Base-by-base conservation (phyloP, 30 jellyfish, hydroid and myxozoan genomes). In the Pseudorhiza aurosa region DNA sequence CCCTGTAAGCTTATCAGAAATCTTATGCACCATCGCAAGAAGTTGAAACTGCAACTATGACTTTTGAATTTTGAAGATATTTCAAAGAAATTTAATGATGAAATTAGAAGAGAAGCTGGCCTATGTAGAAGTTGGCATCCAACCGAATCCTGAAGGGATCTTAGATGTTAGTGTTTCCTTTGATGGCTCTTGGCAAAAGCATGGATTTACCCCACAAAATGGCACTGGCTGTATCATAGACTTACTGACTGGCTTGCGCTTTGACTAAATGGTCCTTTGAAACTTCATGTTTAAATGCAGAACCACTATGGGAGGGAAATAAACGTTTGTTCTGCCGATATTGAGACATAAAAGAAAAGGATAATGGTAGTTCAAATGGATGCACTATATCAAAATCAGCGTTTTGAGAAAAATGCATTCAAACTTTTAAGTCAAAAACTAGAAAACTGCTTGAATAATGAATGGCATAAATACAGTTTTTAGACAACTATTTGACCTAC, bases 201-300 rank as follows among this genome's bases (percentile, higher is more conserved):
- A 51, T 60, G 44, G 57, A 21, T 42, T 58, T 26, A 45, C 84
- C 10, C 27, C 58, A 21, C 55, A 49, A 6, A 28, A 49, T 10
- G 69, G 83, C 8, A 25, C 58, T 7, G 88, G 33, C 31, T 47
- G 68, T 5, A 84, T 76, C 47, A 76, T 56, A 8, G 88, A 76
- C 70, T 28, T 40, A 45, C 15, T 76, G 47, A 76, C 88, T 4
- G 88, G 88, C 7, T 70, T 76, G n/a, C 62, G 36, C 30, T 9
- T 56, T 8, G 85, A 76, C 31, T 56, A 8, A 56, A 84, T 32
- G 36, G 82, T 39, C 17, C 81, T 59, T 22, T n/a, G 49, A 30
- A 76, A 76, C 36, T 36, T 3, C 47, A 56, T 83, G 68, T 18
- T 2, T 37, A 55, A 56, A 37, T 76, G 88, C 36, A 31, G 51